Percentiles rank a stretch among this genome's conserved stretches.
Evolutionary conservation across 2,113 vertebrate genomes (phyloP).

Genomic region (Mesembrinibis cayennensis): DNA sequence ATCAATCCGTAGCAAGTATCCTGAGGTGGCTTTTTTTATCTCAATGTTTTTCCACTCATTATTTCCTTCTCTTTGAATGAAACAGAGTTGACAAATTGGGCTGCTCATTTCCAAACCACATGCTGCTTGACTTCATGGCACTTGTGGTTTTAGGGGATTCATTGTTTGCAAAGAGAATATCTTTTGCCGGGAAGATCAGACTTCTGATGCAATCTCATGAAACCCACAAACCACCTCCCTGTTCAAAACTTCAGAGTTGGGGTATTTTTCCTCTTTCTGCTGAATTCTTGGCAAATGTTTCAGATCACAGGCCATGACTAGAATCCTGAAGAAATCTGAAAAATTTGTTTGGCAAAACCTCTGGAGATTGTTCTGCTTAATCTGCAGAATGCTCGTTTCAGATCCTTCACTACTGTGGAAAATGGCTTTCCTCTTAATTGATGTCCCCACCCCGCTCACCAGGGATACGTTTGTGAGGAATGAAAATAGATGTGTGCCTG

Average conservation of each 20-base stretch:
- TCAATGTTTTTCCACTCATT: slow-evolving; percentile 47
- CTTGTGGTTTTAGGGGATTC: slow-evolving; percentile 61
- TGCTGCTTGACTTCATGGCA: slow-evolving; percentile 55
- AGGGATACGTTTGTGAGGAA: neutral
- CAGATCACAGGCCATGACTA: slow-evolving; percentile 40
- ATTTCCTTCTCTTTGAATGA: slow-evolving; percentile 57
- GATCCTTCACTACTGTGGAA: slow-evolving; percentile 11
- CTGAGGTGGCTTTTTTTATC: slow-evolving; percentile 5
- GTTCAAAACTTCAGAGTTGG: slow-evolving; percentile 17
- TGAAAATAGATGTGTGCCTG: slow-evolving; percentile 35
- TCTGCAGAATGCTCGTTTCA: neutral
- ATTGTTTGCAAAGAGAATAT: slow-evolving; percentile 57
- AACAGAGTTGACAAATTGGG: slow-evolving; percentile 60
- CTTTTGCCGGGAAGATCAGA: slow-evolving; percentile 61
- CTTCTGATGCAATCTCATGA: slow-evolving; percentile 68
- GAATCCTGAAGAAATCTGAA: slow-evolving; percentile 54
- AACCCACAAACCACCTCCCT: slow-evolving; percentile 66
- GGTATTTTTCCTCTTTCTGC: slow-evolving; percentile 25
- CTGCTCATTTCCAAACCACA: slow-evolving; percentile 56
- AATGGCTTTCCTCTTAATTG: slow-evolving; percentile 27
- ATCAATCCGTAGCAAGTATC: neutral
- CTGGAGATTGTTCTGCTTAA: slow-evolving; percentile 41
- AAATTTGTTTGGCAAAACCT: slow-evolving; percentile 49
- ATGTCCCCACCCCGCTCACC: slow-evolving; percentile 17
- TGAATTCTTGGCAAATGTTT: slow-evolving; percentile 43